Conservation (phyloP, 2,797 vertebrate species). For the Coreius guichenoti region DNA sequence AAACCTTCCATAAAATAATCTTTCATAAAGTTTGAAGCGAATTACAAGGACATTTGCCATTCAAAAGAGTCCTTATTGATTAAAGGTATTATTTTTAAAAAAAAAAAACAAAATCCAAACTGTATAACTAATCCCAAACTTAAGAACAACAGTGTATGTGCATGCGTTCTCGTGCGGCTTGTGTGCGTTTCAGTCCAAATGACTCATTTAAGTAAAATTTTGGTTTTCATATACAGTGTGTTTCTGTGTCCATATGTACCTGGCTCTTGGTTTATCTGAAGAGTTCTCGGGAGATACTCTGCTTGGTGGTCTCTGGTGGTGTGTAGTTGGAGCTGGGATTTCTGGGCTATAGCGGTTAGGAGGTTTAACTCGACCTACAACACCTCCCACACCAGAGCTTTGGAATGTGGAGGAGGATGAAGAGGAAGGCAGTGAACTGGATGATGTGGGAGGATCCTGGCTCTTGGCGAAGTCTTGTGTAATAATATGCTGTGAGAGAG, state of each 20-base stretch:
- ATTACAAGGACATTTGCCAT: too few relatives aligned
- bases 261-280: conserved; percentile 89
- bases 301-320: conserved; percentile 88
- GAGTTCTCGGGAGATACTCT: conserved; percentile 92
- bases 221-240: not conserved
- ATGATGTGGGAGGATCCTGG: conserved; percentile 84
- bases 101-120: not conserved
- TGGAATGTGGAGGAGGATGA: conserved; percentile 90
- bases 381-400: conserved; percentile 70
- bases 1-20: too few relatives aligned
- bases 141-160: not conserved
- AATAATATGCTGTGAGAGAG: conserved; percentile 91
- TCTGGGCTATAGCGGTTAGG: conserved; percentile 94
- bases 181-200: not conserved
- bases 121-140: not conserved
- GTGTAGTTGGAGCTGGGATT: conserved; percentile 78
- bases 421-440: conserved; percentile 81
- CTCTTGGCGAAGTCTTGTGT: conserved; percentile 98
- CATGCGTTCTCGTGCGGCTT: not conserved
- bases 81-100: not conserved
- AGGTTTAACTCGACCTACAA: conserved; percentile 82
- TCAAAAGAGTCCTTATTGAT: not conserved
- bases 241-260: conserved; percentile 73
- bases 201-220: not conserved
- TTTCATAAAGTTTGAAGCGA: too few relatives aligned